Evolutionary conservation across 2,113 vertebrate genomes (phyloP).

Genomic region (Thermophis baileyi): DNA sequence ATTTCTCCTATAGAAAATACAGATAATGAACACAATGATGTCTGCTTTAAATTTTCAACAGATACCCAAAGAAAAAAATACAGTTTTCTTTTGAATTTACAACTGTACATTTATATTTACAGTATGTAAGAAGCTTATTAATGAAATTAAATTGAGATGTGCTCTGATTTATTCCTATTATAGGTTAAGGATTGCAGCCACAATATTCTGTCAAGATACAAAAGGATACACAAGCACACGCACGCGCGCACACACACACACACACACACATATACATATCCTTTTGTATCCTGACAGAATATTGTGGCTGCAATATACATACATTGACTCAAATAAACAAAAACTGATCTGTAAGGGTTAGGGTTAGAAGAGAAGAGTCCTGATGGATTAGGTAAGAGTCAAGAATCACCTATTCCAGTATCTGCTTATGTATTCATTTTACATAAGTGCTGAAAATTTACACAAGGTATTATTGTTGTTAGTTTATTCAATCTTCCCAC

Average conservation of each 20-base stretch:
- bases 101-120: background rate
- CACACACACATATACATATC: too few species aligned
- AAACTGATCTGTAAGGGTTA: too few species aligned
- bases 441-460: background rate
- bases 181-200: background rate
- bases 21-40: background rate
- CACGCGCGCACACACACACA: too few species aligned
- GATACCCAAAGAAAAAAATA: background rate
- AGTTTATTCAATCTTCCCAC: background rate
- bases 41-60: background rate
- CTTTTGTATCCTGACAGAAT: too few species aligned
- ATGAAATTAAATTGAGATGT: background rate
- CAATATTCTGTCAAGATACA: too few species aligned
- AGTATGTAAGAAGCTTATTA: background rate
- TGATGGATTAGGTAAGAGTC: background rate
- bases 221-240: too few species aligned
- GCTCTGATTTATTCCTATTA: background rate
- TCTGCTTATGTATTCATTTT: background rate
- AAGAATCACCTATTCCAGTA: background rate
- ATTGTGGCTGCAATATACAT: too few species aligned
- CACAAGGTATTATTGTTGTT: background rate
- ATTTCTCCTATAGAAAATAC: background rate
- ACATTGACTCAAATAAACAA: too few species aligned
- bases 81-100: background rate
- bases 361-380: background rate